Evolutionary conservation across 2,888 invertebrate species (phyloP), one percentile per base, ranked within the genome.

Genomic region (Penaeus monodon): DNA sequence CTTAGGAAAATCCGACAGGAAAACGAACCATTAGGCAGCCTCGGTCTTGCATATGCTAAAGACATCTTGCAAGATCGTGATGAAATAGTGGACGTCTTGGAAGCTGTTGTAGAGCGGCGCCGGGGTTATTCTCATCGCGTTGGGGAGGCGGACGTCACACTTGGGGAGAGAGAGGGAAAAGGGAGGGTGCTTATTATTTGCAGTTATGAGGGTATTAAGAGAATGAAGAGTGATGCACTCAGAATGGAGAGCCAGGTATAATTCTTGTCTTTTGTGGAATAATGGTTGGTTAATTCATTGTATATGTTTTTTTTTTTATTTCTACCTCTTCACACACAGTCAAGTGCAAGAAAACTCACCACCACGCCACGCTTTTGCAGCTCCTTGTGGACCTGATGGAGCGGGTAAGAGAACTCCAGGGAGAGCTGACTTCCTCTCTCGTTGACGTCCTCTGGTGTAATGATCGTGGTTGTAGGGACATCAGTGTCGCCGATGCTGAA

Each of bases 391-490:
- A 94, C 92, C n/a, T 91, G 81, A 14, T 91, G 91, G 12, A 93
- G 91, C 27, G 92, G 91, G 68, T 92, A 90, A 24, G 92, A 92
- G 91, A 94, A 94, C 44, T 91, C 91, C 74, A 94, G 90, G 3
- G 94, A 94, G 57, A 94, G 91, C 90, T 94, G 94, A 81, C 93
- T 93, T 8, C 94, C 94, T 85, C 94, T 90, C 90, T 93, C 92
- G 8, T 91, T 91, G 4, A 93, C 93, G 90, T 94, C 92, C 27
- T 91, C 90, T 0, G 94, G 94, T 0, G 94, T 94, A 38, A 94
- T 92, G 63, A 94, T 93, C 20, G 92, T 91, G 24, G 87, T 89
- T 24, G 49, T 24, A 24, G 86, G 84, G 17, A 89, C 66, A 38
- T 86, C 63, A 49, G 70, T 76, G 10, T 90, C 85, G 1, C 81